These are phyloP conservation scores for Aspidapion aeneum DNA, from an alignment of 2,888 invertebrate species.

Conservation along the genomic window DNA sequence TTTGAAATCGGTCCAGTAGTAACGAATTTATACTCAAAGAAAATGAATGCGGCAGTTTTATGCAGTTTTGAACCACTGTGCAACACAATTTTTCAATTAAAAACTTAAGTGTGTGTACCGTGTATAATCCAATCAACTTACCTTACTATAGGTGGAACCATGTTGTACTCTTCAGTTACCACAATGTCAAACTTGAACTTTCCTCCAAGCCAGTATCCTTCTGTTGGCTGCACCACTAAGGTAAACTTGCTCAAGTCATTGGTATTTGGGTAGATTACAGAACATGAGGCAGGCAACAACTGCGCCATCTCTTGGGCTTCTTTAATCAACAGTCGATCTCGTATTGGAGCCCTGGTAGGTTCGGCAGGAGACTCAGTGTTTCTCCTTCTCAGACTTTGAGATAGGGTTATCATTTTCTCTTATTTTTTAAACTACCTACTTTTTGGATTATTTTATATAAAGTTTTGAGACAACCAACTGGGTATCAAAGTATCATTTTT, in stretches of 20 bases:
- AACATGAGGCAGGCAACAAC: conserved; percentile 75
- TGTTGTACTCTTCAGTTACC: conserved; percentile 94
- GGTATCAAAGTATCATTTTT: neutral
- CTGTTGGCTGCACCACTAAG: conserved; percentile 75
- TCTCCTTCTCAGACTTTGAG: conserved; percentile 68
- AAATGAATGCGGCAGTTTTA: too few species aligned
- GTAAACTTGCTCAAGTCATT: conserved; percentile 78
- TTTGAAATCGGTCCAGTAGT: too few species aligned
- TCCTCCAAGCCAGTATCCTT: conserved; percentile 86
- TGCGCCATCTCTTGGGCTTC: conserved; percentile 87
- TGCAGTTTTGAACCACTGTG: too few species aligned
- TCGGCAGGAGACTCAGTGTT: conserved; percentile 50
- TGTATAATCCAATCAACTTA: too few species aligned
- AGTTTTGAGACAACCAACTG: too few species aligned
- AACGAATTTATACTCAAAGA: too few species aligned
- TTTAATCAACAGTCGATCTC: conserved; percentile 76
- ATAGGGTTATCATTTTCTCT: conserved; percentile 63
- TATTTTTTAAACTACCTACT: neutral
- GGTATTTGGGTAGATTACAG: conserved; percentile 77
- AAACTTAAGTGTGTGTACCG: too few species aligned
- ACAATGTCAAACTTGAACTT: conserved; percentile 80
- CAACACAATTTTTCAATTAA: too few species aligned
- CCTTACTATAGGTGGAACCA: conserved; percentile 68
- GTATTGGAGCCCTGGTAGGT: conserved; percentile 60
- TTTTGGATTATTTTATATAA: too few species aligned